Base-by-base conservation (phyloP, 2,113 vertebrate genomes). In the Nyctibius bracteatus region DNA sequence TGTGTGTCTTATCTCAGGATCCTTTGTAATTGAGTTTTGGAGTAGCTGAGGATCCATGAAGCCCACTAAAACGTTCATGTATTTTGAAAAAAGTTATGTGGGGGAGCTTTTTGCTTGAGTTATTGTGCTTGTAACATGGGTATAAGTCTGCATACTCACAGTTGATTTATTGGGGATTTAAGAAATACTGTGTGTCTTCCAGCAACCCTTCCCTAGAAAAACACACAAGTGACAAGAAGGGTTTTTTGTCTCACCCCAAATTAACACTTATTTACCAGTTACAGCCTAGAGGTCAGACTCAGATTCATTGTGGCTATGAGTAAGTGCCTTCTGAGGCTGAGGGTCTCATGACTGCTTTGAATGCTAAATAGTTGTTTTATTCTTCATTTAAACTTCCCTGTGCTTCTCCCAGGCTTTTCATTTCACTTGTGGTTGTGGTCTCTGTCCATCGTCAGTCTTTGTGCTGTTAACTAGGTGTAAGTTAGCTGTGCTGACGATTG, bases 61-160 rank as follows among this genome's bases (percentile, higher is more conserved):
- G 8, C 25, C 9, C 13, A 6, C 25, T 41, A 23, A 59, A 70
- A 63, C 0, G 2, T 37, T 77, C 1, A 1, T 12, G 22, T 8
- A 28, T 52, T 52, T 57, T 58, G 28, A 46, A 44, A 70, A 68
- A 67, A 51, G 21, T 10, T 24, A 8, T 6, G 21, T 16, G 8
- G 15, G 14, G 12, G 23, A 80, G 33, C 19, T 77, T 66, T 61
- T 12, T 61, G 23, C 46, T 59, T 20, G 46, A 30, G 14, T 46
- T 30, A 16, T 3, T 2, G 4, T 14, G 24, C 7, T 18, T 49
- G 54, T 49, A 39, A 33, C 6, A 6, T 25, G 46, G 39, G 21
- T 9, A 1, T 35, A 47, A 23, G 15, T 6, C 9, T 65, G 9
- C 8, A 14, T 33, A 4, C 30, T 70, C 16, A 24, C 5, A 70